A percentile compares a stretch with the other conserved stretches of the same genome.
Conservation (phyloP, 2,888 invertebrate species). For the Lottia gigantea region DNA sequence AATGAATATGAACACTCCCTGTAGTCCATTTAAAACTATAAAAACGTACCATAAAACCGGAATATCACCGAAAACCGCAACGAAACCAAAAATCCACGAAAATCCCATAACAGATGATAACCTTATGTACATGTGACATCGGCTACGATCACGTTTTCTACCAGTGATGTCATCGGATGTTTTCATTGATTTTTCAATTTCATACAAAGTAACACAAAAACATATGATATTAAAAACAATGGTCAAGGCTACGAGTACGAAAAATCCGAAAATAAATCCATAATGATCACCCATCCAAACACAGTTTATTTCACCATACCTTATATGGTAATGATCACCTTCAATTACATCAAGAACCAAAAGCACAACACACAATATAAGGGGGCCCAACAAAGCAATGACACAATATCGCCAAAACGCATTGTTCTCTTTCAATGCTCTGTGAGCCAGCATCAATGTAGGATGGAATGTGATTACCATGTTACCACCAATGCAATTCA, state of each 20-base stretch:
- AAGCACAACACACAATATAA: not conserved
- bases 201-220: slow-evolving; percentile 27
- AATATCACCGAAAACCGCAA: slow-evolving; percentile 21
- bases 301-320: slow-evolving; percentile 15
- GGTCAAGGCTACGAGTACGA: slow-evolving; percentile 26
- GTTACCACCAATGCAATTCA: not conserved
- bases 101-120: slow-evolving; percentile 26
- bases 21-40: slow-evolving; percentile 28
- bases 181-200: not conserved
- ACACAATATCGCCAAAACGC: not conserved
- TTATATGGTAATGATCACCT: not conserved
- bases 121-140: slow-evolving; percentile 23
- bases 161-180: not conserved
- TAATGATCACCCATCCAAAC: slow-evolving; percentile 18
- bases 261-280: slow-evolving; percentile 18
- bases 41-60: slow-evolving; percentile 25
- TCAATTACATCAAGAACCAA: not conserved
- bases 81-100: slow-evolving; percentile 28
- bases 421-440: not conserved
- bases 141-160: slow-evolving; percentile 9
- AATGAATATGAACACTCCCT: slow-evolving; percentile 27
- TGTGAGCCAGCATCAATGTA: not conserved
- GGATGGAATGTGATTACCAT: not conserved
- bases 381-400: not conserved
- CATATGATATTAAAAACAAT: slow-evolving; percentile 25